phyloP scores from a whole-genome alignment of 2,113 vertebrate genomes.

The Anarhynchus alexandrinus region DNA sequence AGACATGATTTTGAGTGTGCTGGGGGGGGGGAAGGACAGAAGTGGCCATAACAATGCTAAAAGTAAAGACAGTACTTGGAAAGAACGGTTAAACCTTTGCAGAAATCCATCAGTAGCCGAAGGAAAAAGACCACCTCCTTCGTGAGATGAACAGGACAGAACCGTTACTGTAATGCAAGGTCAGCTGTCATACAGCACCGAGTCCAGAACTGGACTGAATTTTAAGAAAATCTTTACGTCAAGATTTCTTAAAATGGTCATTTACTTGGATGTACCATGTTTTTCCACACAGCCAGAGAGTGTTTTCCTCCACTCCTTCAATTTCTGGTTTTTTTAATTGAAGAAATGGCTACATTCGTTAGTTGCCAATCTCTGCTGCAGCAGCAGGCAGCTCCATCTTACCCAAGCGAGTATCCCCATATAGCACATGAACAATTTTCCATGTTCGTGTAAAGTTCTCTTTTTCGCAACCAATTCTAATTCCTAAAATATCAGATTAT shows the following conservation, averaged over 20 bases:
- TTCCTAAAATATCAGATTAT: conserved; percentile 71
- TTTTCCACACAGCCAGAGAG: background rate
- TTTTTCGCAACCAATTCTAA: conserved; percentile 73
- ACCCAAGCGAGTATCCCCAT: conserved; percentile 74
- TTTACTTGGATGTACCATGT: background rate
- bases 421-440: conserved; percentile 74
- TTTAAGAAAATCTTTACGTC: background rate
- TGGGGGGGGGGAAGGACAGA: background rate
- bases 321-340: background rate
- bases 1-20: background rate
- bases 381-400: conserved; percentile 52
- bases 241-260: background rate
- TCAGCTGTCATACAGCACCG: background rate
- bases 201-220: background rate
- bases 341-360: conserved; percentile 5
- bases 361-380: background rate
- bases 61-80: background rate
- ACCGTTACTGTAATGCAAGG: background rate
- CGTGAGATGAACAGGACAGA: background rate
- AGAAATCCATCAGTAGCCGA: background rate
- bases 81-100: background rate
- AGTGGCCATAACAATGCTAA: background rate
- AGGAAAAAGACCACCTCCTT: background rate
- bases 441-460: conserved; percentile 67
- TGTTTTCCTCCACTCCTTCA: background rate